These are phyloP conservation scores for Enoplosus armatus DNA, from an alignment of 2,797 vertebrate species.

Conservation along the genomic window DNA sequence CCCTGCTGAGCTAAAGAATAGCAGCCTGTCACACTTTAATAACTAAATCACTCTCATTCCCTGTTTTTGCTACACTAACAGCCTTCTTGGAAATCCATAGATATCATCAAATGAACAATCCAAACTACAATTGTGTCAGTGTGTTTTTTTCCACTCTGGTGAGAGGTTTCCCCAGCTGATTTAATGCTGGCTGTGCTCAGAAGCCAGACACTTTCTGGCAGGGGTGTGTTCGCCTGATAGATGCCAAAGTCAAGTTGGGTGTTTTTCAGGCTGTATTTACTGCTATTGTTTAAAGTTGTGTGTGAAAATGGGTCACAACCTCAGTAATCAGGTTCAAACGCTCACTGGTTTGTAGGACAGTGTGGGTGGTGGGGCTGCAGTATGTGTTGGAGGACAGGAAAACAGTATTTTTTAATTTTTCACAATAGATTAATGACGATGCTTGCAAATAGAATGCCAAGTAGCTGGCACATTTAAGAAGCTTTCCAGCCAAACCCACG, in stretches of 20 bases:
- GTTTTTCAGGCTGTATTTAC: slow-evolving; percentile 49
- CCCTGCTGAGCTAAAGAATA: not conserved
- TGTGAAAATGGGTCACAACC: slow-evolving; percentile 44
- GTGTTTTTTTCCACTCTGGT: slow-evolving; percentile 28
- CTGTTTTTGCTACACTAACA: not conserved
- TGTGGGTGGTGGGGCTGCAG: slow-evolving; percentile 9
- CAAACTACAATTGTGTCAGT: slow-evolving; percentile 27
- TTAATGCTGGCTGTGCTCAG: slow-evolving; percentile 34
- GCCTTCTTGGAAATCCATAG: slow-evolving; percentile 34
- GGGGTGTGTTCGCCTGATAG: not conserved
- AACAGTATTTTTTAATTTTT: slow-evolving; percentile 7
- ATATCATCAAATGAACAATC: slow-evolving; percentile 39
- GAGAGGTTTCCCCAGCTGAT: slow-evolving; percentile 42
- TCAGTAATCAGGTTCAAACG: slow-evolving; percentile 49
- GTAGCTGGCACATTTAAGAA: not conserved
- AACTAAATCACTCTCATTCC: slow-evolving; percentile 4
- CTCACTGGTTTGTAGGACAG: slow-evolving; percentile 8
- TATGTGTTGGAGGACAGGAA: slow-evolving; percentile 5
- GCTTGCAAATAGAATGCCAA: slow-evolving; percentile 11
- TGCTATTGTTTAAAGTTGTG: slow-evolving; percentile 46
- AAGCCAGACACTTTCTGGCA: slow-evolving; percentile 44
- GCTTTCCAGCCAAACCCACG: not conserved
- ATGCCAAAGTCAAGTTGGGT: slow-evolving; percentile 48
- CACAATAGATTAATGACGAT: slow-evolving; percentile 4
- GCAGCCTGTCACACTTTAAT: not conserved